These are phyloP conservation scores for Episyrphus balteatus DNA, from an alignment of 1,140 invertebrate species.

Conservation along the genomic window DNA sequence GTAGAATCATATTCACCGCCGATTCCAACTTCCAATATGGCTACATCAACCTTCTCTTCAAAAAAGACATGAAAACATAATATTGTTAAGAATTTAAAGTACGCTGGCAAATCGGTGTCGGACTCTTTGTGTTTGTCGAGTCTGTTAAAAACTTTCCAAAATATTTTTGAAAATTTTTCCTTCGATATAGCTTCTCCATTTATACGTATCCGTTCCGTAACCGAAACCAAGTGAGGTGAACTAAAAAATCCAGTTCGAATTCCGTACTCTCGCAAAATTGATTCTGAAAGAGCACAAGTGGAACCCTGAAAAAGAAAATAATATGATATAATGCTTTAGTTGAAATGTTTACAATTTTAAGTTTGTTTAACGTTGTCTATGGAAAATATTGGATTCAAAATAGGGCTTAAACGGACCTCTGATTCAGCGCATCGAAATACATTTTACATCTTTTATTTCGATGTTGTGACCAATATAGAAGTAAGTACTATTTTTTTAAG, in stretches of 20 bases:
- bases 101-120: slow-evolving; percentile 73
- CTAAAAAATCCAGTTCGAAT: slow-evolving; percentile 90
- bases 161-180: slow-evolving; percentile 64
- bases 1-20: slow-evolving; percentile 92
- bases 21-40: slow-evolving; percentile 93
- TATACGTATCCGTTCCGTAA: slow-evolving; percentile 85
- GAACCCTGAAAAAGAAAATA: slow-evolving; percentile 51
- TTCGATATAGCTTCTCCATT: slow-evolving; percentile 69
- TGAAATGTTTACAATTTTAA: no score
- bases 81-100: slow-evolving; percentile 90
- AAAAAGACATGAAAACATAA: slow-evolving; percentile 86
- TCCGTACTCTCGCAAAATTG: slow-evolving; percentile 74
- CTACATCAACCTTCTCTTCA: slow-evolving; percentile 79
- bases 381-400: no score
- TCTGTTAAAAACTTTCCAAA: slow-evolving; percentile 69
- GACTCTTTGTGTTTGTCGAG: slow-evolving; percentile 44
- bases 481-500: no score
- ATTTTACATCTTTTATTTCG: no score
- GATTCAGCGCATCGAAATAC: no score
- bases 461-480: no score
- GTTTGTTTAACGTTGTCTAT: no score
- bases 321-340: no score
- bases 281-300: slow-evolving; percentile 87
- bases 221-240: slow-evolving; percentile 88
- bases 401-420: no score